Conservation (phyloP, 2,888 invertebrate species). For the Pristionchus arcanus region DNA sequence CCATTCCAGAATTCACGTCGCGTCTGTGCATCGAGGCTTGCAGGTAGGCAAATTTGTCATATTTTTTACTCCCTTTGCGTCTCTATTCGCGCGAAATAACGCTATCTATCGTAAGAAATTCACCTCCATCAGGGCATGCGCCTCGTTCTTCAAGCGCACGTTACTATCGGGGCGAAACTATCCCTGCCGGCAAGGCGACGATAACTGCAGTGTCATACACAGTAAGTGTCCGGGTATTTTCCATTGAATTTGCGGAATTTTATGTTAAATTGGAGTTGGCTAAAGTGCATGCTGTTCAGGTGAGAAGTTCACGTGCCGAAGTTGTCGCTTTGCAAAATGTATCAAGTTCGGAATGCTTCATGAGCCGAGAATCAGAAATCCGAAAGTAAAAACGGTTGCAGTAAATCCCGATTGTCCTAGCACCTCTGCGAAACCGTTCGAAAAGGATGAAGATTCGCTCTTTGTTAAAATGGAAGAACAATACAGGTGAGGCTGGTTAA, state of each 20-base stretch:
- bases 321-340: background rate
- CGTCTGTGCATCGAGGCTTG: background rate
- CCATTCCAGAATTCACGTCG: background rate
- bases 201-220: background rate
- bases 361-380: background rate
- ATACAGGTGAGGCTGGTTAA: background rate
- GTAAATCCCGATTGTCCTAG: background rate
- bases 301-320: background rate
- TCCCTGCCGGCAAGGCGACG: background rate
- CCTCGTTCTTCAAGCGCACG: background rate
- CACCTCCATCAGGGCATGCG: background rate
- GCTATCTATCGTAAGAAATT: background rate
- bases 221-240: background rate
- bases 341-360: background rate
- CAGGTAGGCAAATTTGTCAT: background rate
- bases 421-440: background rate
- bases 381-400: background rate
- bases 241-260: background rate
- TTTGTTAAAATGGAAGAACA: background rate
- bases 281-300: background rate
- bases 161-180: background rate
- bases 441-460: background rate
- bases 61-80: background rate
- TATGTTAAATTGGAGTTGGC: background rate
- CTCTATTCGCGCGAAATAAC: too few species aligned